These are phyloP conservation scores for Spermophilus dauricus DNA, from an alignment of 2,113 vertebrate species.

Conservation along the genomic window DNA sequence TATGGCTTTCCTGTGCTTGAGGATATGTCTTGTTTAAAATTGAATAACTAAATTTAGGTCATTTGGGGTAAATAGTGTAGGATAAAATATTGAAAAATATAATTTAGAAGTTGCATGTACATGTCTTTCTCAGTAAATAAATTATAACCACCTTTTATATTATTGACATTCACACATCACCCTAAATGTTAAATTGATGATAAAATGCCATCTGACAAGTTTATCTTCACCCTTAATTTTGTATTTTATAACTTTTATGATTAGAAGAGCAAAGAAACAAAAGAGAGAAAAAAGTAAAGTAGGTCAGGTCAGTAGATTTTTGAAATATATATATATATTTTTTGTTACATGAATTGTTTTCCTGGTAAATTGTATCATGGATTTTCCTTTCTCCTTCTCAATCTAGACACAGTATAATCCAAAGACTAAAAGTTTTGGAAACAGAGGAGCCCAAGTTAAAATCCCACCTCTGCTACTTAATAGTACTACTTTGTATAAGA, in stretches of 20 bases:
- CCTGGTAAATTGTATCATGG: not conserved
- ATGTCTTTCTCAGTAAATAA: not conserved
- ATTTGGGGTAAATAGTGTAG: not conserved
- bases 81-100: not conserved
- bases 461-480: not conserved
- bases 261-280: not conserved
- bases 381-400: not conserved
- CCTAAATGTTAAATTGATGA: not conserved
- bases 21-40: not conserved
- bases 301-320: not conserved
- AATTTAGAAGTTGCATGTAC: not conserved
- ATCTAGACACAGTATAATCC: not conserved
- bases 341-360: not conserved
- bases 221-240: not conserved
- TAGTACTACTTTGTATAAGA: not conserved
- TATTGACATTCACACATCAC: not conserved
- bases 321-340: not conserved
- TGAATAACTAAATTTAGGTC: not conserved
- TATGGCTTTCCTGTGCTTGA: not conserved
- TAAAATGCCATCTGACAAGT: not conserved
- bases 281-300: not conserved
- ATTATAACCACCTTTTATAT: not conserved
- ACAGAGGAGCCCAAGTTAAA: not conserved
- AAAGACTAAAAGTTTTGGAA: not conserved
- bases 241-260: not conserved